Evolutionary conservation across 1,140 invertebrate species (phyloP).

Genomic region (Holotrichia oblita): DNA sequence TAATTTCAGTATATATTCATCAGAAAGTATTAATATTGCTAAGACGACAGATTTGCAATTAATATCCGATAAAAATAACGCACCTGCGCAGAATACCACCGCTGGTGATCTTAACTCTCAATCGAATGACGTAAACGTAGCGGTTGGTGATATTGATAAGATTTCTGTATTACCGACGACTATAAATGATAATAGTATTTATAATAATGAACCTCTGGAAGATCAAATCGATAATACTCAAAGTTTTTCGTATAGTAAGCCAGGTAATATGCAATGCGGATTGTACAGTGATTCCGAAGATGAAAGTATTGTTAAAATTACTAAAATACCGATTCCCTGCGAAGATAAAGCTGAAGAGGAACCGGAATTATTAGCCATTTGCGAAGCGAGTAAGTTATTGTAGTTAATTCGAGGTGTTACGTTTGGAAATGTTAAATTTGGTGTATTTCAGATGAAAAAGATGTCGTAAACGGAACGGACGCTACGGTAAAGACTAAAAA

Average conservation of each 20-base stretch:
- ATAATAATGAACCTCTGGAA: conserved; percentile 1
- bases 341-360: neutral
- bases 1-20: conserved; percentile 84
- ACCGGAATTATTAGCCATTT: neutral
- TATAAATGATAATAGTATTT: conserved; percentile 56
- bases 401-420: neutral
- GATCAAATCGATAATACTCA: conserved; percentile 16
- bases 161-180: conserved; percentile 54
- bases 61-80: conserved; percentile 42
- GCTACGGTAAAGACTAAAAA: neutral
- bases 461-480: neutral
- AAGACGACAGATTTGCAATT: conserved; percentile 65
- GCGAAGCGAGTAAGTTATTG: neutral
- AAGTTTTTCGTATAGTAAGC: neutral
- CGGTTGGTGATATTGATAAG: conserved; percentile 58
- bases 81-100: conserved; percentile 50
- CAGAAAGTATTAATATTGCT: conserved; percentile 79
- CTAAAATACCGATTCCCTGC: conserved; percentile 39
- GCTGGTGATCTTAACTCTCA: conserved; percentile 50
- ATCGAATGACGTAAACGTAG: conserved; percentile 49
- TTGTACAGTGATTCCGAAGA: conserved; percentile 59
- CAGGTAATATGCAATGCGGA: conserved; percentile 41
- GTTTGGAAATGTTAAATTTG: neutral
- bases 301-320: conserved; percentile 52
- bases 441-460: neutral